Conservation (phyloP, 1,140 invertebrate genomes). For the Euglossa dilemma region DNA sequence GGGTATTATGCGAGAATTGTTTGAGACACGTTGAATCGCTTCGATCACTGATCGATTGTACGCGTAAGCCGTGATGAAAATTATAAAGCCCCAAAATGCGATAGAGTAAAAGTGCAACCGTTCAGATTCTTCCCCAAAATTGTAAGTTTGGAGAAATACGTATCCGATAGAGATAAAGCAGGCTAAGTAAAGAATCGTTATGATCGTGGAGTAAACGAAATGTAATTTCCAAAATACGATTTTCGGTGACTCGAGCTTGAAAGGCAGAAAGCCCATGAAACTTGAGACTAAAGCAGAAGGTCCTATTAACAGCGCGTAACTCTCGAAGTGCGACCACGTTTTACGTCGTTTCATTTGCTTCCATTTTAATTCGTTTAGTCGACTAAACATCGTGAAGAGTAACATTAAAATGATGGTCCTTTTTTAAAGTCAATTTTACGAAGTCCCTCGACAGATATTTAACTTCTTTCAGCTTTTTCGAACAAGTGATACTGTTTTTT, state of each 20-base stretch:
- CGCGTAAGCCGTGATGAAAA: constrained; percentile 46
- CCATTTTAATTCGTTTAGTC: neutral
- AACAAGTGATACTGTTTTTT: neutral
- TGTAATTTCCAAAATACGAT: constrained; percentile 27
- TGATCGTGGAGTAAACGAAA: constrained; percentile 49
- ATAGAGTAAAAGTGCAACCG: constrained; percentile 65
- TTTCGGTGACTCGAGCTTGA: constrained; percentile 33
- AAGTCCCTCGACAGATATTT: neutral
- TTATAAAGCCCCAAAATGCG: constrained; percentile 44
- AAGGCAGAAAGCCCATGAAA: constrained; percentile 63
- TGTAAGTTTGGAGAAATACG: no score
- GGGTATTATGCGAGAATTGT: constrained; percentile 57
- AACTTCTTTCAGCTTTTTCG: neutral
- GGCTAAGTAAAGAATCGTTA: constrained; percentile 5
- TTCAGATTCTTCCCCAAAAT: no score
- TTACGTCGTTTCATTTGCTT: neutral
- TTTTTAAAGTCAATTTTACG: no score
- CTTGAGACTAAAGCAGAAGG: constrained; percentile 34
- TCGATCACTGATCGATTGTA: constrained; percentile 46
- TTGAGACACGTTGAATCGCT: constrained; percentile 58
- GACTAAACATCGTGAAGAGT: neutral
- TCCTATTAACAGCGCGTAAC: constrained; percentile 55
- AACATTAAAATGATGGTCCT: neutral
- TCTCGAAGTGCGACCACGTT: constrained; percentile 42
- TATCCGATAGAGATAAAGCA: fast-evolving